Percentiles rank a stretch among this genome's conserved stretches.
phyloP scores from a whole-genome alignment of 1,140 invertebrate genomes.

The Drosophila azteca region DNA sequence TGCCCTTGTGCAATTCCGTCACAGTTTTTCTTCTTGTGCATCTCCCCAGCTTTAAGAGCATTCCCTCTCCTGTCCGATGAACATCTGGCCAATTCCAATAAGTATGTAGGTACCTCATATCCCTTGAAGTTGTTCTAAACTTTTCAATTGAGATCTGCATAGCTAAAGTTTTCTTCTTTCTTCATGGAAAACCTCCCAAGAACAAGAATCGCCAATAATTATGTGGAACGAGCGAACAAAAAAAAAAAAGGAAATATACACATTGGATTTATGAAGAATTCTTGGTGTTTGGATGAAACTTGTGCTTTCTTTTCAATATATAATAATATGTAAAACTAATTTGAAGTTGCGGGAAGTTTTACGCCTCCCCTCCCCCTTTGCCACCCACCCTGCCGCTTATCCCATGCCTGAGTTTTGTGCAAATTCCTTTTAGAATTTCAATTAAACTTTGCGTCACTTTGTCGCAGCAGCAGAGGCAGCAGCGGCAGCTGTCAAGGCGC shows the following conservation, averaged over 20 bases:
- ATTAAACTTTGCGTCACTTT: slow-evolving; percentile 78
- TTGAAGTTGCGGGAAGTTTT: slow-evolving; percentile 50
- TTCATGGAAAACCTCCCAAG: no score
- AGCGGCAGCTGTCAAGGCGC: slow-evolving; percentile 65
- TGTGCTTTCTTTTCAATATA: slow-evolving; percentile 27
- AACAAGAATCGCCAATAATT: no score
- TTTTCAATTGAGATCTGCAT: no score
- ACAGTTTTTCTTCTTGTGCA: no score
- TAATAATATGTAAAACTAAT: slow-evolving; percentile 73
- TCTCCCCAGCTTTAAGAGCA: no score
- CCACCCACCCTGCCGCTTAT: slow-evolving; percentile 19
- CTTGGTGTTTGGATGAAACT: no score
- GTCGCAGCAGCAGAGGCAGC: slow-evolving; percentile 58
- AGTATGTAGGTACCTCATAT: neutral
- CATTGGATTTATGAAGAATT: no score
- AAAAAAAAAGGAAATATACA: no score
- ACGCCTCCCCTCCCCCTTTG: slow-evolving; percentile 12
- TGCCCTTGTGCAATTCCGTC: no score
- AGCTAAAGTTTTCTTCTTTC: no score
- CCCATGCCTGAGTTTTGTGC: slow-evolving; percentile 36
- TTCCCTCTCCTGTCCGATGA: no score
- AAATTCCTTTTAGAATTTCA: slow-evolving; percentile 71
- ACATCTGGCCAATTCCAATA: no score
- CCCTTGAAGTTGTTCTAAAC: neutral
- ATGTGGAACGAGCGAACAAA: neutral